Conservation (phyloP, 2,113 vertebrate genomes). For the Triplophysa tibetana region DNA sequence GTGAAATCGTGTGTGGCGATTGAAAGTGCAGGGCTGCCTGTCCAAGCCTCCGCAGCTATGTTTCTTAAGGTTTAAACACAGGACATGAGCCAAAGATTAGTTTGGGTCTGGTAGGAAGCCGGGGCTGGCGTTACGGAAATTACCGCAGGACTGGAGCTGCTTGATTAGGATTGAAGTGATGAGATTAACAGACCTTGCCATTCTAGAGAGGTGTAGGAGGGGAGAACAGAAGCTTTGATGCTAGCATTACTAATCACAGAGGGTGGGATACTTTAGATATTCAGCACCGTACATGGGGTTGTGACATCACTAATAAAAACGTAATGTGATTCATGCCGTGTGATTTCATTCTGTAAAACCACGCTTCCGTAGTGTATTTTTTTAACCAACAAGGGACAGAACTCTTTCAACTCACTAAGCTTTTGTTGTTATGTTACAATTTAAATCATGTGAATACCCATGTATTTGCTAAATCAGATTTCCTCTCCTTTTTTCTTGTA, state of each 20-base stretch:
- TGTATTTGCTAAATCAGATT: constrained; percentile 35
- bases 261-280: constrained; percentile 1
- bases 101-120: constrained; percentile 55
- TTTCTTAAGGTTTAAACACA: constrained; percentile 61
- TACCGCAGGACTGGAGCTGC: constrained; percentile 55
- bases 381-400: too few species aligned
- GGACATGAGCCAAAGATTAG: constrained; percentile 55
- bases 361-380: neutral
- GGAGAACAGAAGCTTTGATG: constrained; percentile 39
- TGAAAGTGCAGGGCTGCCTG: constrained; percentile 19
- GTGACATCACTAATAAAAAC: constrained; percentile 28
- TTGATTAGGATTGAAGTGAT: constrained; percentile 65
- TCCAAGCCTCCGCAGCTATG: constrained; percentile 6
- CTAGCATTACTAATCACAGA: constrained; percentile 27
- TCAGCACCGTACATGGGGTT: constrained; percentile 29
- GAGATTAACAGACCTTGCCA: constrained; percentile 50
- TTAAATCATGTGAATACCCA: neutral
- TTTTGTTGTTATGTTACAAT: neutral
- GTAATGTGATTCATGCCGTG: neutral
- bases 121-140: constrained; percentile 59
- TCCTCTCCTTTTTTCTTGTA: constrained; percentile 3
- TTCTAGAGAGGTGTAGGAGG: constrained; percentile 28
- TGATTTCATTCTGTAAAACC: neutral
- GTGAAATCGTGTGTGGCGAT: constrained; percentile 23
- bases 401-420: neutral